A percentile compares a stretch with the other conserved stretches of the same genome.
phyloP scores from a whole-genome alignment of 2,888 invertebrate species.

The Drosophila neonasuta region DNA sequence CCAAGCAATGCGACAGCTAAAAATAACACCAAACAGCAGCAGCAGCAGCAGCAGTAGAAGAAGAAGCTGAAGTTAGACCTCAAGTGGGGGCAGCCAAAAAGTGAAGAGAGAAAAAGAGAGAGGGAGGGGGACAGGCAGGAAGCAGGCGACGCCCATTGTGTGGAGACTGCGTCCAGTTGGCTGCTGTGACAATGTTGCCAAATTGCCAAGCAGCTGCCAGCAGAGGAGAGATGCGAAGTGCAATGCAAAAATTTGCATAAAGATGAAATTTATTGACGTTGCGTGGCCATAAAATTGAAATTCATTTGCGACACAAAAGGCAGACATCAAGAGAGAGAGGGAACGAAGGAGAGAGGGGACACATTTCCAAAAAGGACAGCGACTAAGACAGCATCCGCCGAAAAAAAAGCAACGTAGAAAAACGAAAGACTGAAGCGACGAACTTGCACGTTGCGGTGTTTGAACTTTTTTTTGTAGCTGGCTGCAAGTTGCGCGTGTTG shows the following conservation, averaged over 20 bases:
- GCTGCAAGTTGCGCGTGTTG: neutral
- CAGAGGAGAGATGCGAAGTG: neutral
- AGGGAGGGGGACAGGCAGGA: neutral
- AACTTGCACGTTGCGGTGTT: constrained; percentile 59
- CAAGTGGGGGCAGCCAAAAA: neutral
- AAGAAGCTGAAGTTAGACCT: constrained; percentile 2
- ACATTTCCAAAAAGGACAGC: constrained; percentile 12
- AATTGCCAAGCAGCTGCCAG: constrained; percentile 47
- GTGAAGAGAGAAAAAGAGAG: neutral
- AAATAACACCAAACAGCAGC: constrained; percentile 65
- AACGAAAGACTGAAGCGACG: constrained; percentile 69
- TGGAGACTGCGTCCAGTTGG: constrained; percentile 9
- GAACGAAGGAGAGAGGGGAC: constrained; percentile 18
- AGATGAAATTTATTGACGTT: constrained; percentile 76
- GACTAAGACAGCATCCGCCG: constrained; percentile 13
- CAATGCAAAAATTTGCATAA: constrained; percentile 69
- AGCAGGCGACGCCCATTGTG: constrained; percentile 49
- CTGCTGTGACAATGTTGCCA: constrained; percentile 71
- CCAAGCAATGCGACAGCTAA: constrained; percentile 73
- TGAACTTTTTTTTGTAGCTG: constrained; percentile 44
- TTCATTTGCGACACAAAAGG: constrained; percentile 66
- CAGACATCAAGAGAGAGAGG: constrained; percentile 33
- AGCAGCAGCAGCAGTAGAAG: constrained; percentile 8
- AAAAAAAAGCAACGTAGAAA: constrained; percentile 13
- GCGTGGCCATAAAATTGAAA: constrained; percentile 74